A percentile compares a stretch with the other conserved stretches of the same genome.
phyloP scores from a whole-genome alignment of 2,797 vertebrate genomes.

The Sebastolobus alascanus region DNA sequence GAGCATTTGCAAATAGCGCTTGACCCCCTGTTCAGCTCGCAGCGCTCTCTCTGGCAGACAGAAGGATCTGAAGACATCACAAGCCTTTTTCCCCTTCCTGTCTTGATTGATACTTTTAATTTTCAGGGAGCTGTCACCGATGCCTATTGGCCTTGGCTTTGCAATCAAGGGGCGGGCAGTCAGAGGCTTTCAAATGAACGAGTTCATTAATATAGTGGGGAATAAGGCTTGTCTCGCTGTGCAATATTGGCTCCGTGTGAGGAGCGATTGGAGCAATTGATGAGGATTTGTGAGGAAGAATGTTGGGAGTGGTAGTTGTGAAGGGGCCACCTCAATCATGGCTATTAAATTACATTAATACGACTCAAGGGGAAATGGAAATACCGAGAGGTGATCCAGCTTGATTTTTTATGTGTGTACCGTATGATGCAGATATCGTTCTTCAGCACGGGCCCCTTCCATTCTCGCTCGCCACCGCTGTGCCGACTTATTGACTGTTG shows the following conservation, averaged over 20 bases:
- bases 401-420: constrained; percentile 20
- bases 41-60: constrained; percentile 2
- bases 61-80: constrained; percentile 41
- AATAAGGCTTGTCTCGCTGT: constrained; percentile 71
- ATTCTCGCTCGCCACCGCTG: background rate
- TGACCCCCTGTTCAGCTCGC: constrained; percentile 15
- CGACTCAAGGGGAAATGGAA: constrained; percentile 55
- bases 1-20: constrained; percentile 22
- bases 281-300: constrained; percentile 73
- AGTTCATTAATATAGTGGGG: constrained; percentile 78
- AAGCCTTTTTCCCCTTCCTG: background rate
- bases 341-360: constrained; percentile 76
- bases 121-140: constrained; percentile 76
- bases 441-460: constrained; percentile 22
- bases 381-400: constrained; percentile 38
- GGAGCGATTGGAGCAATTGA: constrained; percentile 76
- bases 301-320: constrained; percentile 38
- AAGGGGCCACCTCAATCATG: constrained; percentile 63
- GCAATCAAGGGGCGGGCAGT: constrained; percentile 72
- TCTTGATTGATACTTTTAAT: constrained; percentile 84
- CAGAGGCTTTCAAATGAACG: constrained; percentile 79
- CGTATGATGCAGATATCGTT: constrained; percentile 24
- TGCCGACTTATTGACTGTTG: constrained; percentile 63
- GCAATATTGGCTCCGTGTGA: constrained; percentile 67
- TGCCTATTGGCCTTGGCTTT: constrained; percentile 71